Conservation (phyloP, 1,140 invertebrate species). For the Pogonomyrmex barbatus region DNA sequence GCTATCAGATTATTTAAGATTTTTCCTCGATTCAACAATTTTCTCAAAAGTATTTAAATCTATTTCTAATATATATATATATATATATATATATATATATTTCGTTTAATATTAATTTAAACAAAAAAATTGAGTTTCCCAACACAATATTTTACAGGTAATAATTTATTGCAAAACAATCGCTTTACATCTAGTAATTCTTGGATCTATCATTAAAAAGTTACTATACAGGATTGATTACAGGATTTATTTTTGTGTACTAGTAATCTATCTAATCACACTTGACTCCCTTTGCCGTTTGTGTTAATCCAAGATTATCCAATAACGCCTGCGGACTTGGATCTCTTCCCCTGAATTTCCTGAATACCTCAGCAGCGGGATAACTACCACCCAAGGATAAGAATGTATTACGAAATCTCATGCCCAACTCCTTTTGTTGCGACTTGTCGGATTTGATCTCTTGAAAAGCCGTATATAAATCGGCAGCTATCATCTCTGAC, state of each 20-base stretch:
- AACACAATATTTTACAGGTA: constrained; percentile 23
- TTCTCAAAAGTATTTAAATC: no score
- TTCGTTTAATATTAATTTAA: background rate
- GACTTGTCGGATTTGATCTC: constrained; percentile 87
- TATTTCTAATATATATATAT: no score
- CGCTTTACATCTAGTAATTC: background rate
- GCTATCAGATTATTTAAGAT: no score
- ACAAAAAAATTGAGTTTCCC: background rate
- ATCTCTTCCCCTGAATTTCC: constrained; percentile 96
- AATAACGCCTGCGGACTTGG: constrained; percentile 94
- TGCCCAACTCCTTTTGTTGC: constrained; percentile 87
- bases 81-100: no score
- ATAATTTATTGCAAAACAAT: constrained; percentile 31
- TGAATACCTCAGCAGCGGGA: constrained; percentile 93
- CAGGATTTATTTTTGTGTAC: background rate
- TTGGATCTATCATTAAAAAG: background rate
- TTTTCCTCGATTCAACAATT: no score
- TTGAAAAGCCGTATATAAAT: constrained; percentile 94
- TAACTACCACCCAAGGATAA: constrained; percentile 93
- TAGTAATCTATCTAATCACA: constrained; percentile 3
- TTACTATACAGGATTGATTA: constrained; percentile 22
- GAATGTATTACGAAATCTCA: constrained; percentile 94
- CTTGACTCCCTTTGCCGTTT: background rate
- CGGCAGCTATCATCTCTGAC: constrained; percentile 95
- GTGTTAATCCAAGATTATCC: constrained; percentile 87